Base-by-base conservation (phyloP, 2,888 invertebrate species). In the Entomobrya multifasciata region DNA sequence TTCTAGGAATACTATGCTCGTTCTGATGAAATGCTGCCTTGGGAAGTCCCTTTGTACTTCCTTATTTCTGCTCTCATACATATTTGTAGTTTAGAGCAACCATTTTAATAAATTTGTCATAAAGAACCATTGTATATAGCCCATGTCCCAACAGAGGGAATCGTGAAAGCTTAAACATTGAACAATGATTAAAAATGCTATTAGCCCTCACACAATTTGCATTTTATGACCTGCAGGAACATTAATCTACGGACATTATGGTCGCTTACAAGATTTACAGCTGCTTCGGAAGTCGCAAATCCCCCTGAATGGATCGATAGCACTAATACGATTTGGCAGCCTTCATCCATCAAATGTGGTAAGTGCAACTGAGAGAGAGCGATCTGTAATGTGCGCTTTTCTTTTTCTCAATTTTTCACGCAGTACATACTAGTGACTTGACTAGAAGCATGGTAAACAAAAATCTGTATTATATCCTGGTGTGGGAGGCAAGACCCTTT, bases 291-390 rank as follows among this genome's bases (percentile, higher is more conserved):
- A 83, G 30, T 81, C 78, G 41, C 74, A 87, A 87, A 72, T 90
- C 44, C 87, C 70, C 52, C 82, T 91, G 70, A 89, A 90, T 86
- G 90, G 90, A 78, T 91, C 91, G 36, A 89, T 91, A 47, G 88
- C 86, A 25, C 86, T 91, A 74, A 80, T 91, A 74, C 88, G 91
- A 65, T 91, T 90, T 77, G 89, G 90, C 65, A 87, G 85, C 70
- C 81, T 90, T 65, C 91, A 91, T 89, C 90, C 90, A 87, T 91
- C 91, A 89, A 88, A 88, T 87, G 88, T 90, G 82, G 91, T 91
- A 89, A 89, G 90, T 70, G 49, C 52, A 62, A 65, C 36, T 30
- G 13, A 74, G 60, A 11, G n/a, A n/a, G n/a, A n/a, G n/a, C n/a
- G n/a, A n/a, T n/a, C 57, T 44, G 41, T 41, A 20, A n/a, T 41